Evolutionary conservation across 2,888 invertebrate genomes (phyloP).

Genomic region (Bombyx huttoni): DNA sequence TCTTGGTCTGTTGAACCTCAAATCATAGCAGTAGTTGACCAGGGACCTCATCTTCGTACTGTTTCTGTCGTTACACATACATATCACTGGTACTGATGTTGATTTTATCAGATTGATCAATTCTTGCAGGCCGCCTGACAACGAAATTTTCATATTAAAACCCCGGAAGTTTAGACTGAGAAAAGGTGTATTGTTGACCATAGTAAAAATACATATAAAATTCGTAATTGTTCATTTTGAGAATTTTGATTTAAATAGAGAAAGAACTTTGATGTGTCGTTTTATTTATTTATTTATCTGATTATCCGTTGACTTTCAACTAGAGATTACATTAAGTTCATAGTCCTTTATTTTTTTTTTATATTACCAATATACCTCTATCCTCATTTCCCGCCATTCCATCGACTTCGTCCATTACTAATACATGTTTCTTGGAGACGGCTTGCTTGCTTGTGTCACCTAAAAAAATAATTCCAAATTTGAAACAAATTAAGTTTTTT

Average conservation of each 20-base stretch:
- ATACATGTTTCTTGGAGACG: conserved; percentile 83
- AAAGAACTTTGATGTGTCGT: too few species aligned
- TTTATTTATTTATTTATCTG: too few species aligned
- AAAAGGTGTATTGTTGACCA: background rate
- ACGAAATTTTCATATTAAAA: background rate
- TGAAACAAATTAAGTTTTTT: background rate
- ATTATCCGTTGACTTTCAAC: too few species aligned
- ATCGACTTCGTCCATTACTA: conserved; percentile 99
- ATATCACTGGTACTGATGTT: conserved; percentile 89
- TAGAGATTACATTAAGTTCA: too few species aligned
- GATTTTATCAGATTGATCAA: conserved; percentile 92
- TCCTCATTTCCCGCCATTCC: conserved; percentile 99
- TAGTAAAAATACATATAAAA: too few species aligned
- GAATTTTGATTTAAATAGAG: too few species aligned
- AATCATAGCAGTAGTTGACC: conserved; percentile 94
- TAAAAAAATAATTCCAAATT: conserved; percentile 11
- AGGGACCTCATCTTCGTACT: conserved; percentile 94
- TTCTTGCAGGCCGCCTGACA: conserved; percentile 89
- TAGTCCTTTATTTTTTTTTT: too few species aligned
- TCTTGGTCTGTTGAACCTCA: conserved; percentile 87
- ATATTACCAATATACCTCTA: conserved; percentile 68
- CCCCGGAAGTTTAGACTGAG: background rate
- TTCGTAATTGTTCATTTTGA: too few species aligned
- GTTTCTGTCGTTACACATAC: conserved; percentile 98
- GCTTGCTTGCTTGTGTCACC: conserved; percentile 59